Conservation (phyloP, 23 tunicate species). For the Halocynthia aurantium region DNA sequence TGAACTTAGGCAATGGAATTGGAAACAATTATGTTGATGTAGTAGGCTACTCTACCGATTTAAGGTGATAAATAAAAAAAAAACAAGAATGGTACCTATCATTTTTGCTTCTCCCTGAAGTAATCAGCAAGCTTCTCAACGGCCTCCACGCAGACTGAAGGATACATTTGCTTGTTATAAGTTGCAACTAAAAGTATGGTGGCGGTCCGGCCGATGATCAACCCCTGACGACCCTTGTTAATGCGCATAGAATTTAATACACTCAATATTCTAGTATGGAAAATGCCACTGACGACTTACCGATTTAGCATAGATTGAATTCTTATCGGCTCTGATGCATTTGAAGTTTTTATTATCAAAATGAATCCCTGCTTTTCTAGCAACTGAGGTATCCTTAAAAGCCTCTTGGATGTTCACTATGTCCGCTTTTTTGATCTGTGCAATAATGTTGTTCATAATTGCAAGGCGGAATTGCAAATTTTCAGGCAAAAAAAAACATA, state of each 20-base stretch:
- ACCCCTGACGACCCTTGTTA: conserved; percentile 39
- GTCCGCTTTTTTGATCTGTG: conserved; percentile 12
- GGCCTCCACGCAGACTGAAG: conserved; percentile 89
- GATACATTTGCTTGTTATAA: conserved; percentile 71
- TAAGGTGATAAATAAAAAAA: too few relatives aligned
- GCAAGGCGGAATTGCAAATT: background rate
- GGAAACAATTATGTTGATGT: too few relatives aligned
- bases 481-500: background rate
- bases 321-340: conserved; percentile 76
- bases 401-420: conserved; percentile 38
- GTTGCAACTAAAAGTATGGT: conserved; percentile 67
- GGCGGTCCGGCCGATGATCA: conserved; percentile 42
- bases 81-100: too few relatives aligned
- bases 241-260: conserved; percentile 1
- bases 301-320: conserved; percentile 84
- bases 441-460: background rate
- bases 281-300: conserved; percentile 1
- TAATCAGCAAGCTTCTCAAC: conserved; percentile 85
- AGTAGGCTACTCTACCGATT: too few relatives aligned
- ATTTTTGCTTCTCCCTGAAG: conserved; percentile 79
- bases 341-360: conserved; percentile 69
- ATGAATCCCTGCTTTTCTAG: conserved; percentile 69
- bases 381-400: conserved; percentile 55
- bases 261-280: background rate
- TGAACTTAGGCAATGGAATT: too few relatives aligned